These are phyloP conservation scores for Eleutherodactylus coqui DNA, from an alignment of 2,797 vertebrate species.

Conservation along the genomic window DNA sequence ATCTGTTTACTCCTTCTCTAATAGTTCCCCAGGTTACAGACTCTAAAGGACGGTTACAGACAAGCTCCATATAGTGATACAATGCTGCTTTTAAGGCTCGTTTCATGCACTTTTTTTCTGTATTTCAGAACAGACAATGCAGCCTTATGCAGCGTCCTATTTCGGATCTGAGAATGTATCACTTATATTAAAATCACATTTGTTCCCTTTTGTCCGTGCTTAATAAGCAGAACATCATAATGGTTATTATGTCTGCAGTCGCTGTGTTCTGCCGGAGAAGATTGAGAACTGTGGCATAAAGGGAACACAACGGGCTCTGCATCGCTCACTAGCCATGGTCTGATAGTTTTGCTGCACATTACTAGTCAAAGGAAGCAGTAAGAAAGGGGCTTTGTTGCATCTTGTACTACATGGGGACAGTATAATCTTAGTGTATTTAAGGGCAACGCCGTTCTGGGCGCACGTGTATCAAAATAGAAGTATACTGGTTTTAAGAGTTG, in stretches of 20 bases:
- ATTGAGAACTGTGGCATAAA: neutral
- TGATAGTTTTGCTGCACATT: neutral
- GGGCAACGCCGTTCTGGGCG: no score
- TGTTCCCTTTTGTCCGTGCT: neutral
- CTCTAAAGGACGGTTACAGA: neutral
- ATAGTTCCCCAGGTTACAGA: neutral
- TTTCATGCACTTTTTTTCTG: neutral
- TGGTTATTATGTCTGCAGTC: neutral
- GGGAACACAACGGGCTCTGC: neutral
- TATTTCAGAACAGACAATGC: neutral
- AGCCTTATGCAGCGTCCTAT: neutral
- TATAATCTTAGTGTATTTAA: neutral
- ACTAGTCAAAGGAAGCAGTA: neutral
- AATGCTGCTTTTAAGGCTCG: neutral
- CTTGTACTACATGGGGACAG: neutral
- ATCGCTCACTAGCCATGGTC: neutral
- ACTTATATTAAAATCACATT: slow-evolving; percentile 12
- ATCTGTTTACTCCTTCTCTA: neutral
- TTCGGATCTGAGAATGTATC: neutral
- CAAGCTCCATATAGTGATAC: neutral
- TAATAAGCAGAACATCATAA: slow-evolving; percentile 2
- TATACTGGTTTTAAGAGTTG: no score
- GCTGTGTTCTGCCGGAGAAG: neutral
- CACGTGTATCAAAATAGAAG: no score
- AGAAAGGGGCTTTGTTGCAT: neutral